A percentile compares a stretch with the other conserved stretches of the same genome.
phyloP scores from a whole-genome alignment of 1,140 invertebrate genomes.

The Caenorhabditis brenneri region DNA sequence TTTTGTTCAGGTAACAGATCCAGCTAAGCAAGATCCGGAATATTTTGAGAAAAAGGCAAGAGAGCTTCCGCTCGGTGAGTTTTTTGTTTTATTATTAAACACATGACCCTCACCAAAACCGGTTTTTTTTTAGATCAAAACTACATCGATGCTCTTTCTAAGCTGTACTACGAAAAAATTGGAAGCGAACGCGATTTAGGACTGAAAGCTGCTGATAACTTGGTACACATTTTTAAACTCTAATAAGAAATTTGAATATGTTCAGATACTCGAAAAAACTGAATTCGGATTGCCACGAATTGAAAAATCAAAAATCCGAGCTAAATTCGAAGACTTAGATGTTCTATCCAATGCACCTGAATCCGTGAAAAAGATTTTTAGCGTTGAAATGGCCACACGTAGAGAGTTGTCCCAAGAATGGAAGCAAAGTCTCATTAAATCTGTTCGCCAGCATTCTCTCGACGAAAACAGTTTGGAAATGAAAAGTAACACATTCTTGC shows the following conservation, averaged over 20 bases:
- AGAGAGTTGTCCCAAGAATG: conserved; percentile 63
- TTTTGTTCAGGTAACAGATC: conserved; percentile 60
- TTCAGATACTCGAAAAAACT: conserved; percentile 45
- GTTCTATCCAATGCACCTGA: conserved; percentile 63
- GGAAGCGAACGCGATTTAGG: conserved; percentile 66
- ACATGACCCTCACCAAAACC: not conserved
- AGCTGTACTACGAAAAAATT: conserved; percentile 66
- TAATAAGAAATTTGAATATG: not conserved
- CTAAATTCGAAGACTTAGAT: conserved; percentile 63
- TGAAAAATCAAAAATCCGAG: conserved; percentile 58
- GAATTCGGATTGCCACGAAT: conserved; percentile 64
- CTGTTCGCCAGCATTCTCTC: conserved; percentile 60
- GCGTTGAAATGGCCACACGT: conserved; percentile 64
- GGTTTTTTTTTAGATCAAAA: conserved; percentile 62
- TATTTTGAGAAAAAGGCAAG: conserved; percentile 69
- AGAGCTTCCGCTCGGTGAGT: conserved; percentile 62
- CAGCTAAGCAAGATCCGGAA: conserved; percentile 65
- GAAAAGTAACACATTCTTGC: conserved; percentile 22
- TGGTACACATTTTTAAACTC: conserved; percentile 53
- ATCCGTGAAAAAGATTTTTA: conserved; percentile 62
- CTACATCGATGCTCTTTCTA: conserved; percentile 65
- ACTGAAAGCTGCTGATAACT: conserved; percentile 64
- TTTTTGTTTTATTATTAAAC: conserved; percentile 10
- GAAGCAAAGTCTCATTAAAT: conserved; percentile 60
- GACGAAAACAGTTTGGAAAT: conserved; percentile 55